Percentiles rank a stretch among this genome's conserved stretches.
Conservation (phyloP, 2,888 invertebrate genomes). For the Aphidius colemani region DNA sequence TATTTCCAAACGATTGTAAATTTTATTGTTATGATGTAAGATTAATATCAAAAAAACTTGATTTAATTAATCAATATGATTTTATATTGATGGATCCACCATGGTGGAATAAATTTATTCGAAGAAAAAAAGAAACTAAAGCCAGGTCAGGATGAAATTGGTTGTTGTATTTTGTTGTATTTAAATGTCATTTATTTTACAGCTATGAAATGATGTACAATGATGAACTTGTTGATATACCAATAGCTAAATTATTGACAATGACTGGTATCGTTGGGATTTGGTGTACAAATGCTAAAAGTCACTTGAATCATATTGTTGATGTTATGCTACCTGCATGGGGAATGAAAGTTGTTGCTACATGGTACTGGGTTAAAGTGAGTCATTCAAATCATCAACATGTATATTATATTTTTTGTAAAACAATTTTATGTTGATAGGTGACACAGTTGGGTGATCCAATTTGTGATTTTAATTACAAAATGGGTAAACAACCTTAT, state of each 20-base stretch:
- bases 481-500: conserved; percentile 83
- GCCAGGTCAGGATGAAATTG: conserved; percentile 64
- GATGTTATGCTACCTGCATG: conserved; percentile 78
- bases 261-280: conserved; percentile 75
- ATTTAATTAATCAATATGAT: conserved; percentile 68
- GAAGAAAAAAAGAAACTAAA: conserved; percentile 72
- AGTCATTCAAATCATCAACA: conserved; percentile 27
- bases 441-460: conserved; percentile 72
- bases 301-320: conserved; percentile 71
- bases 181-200: conserved; percentile 30
- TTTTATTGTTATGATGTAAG: conserved; percentile 73
- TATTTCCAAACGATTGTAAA: conserved; percentile 71
- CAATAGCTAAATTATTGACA: conserved; percentile 68
- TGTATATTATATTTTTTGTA: conserved; percentile 8
- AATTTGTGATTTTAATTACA: conserved; percentile 70
- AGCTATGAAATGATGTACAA: conserved; percentile 83
- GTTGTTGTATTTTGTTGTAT: conserved; percentile 3
- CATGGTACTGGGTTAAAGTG: conserved; percentile 90
- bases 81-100: conserved; percentile 91
- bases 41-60: conserved; percentile 64
- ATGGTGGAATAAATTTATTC: conserved; percentile 94
- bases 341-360: conserved; percentile 73
- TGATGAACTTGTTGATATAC: conserved; percentile 73
- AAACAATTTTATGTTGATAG: conserved; percentile 53
- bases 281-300: conserved; percentile 90